Evolutionary conservation across 2,888 invertebrate species (phyloP).

Genomic region (Perithous albicinctus): DNA sequence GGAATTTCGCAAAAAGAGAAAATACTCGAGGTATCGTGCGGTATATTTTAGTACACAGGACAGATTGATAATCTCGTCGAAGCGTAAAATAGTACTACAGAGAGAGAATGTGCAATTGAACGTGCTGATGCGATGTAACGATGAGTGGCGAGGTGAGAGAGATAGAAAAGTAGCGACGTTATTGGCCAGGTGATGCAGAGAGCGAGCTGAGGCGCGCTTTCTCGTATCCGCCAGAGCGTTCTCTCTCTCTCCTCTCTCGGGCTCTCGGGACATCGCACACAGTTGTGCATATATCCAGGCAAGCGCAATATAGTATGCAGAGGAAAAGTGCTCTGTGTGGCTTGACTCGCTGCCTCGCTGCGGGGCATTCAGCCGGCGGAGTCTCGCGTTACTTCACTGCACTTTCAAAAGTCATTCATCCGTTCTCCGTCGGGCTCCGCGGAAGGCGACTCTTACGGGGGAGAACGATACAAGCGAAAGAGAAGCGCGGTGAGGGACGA

Average conservation of each 20-base stretch:
- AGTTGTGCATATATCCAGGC: background rate
- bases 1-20: too few species aligned
- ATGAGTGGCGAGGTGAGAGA: background rate
- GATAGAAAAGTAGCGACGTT: background rate
- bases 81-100: slow-evolving; percentile 2
- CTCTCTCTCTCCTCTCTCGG: too few species aligned
- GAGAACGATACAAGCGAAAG: slow-evolving; percentile 4
- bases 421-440: slow-evolving; percentile 33
- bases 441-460: slow-evolving; percentile 21
- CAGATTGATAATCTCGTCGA: background rate
- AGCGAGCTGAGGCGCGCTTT: background rate
- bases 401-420: slow-evolving; percentile 58
- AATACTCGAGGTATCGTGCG: too few species aligned
- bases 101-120: background rate
- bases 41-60: background rate
- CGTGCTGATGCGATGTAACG: slow-evolving; percentile 1
- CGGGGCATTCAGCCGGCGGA: slow-evolving; percentile 41
- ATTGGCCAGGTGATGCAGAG: slow-evolving; percentile 38
- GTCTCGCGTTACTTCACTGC: slow-evolving; percentile 52
- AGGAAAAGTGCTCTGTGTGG: background rate
- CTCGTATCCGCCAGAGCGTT: slow-evolving; percentile 55
- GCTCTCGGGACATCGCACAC: slow-evolving; percentile 33
- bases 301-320: background rate
- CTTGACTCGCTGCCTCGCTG: background rate
- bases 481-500: slow-evolving; percentile 5